Evolutionary conservation across 2,888 invertebrate genomes (phyloP).

Genomic region (Xanthostigma xanthostigma): DNA sequence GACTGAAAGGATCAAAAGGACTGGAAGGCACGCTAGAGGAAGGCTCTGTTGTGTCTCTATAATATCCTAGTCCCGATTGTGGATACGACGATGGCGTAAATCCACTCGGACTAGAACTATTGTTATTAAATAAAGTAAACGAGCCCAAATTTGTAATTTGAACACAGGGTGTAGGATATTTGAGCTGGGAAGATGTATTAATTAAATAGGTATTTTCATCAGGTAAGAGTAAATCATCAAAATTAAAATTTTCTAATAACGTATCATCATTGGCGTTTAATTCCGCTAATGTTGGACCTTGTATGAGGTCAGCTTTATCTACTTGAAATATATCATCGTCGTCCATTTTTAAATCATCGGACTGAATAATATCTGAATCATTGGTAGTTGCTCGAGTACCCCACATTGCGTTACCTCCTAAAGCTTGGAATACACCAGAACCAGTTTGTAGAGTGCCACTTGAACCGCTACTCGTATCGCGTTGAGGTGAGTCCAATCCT

Average conservation of each 20-base stretch:
- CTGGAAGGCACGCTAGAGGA: conserved; percentile 32
- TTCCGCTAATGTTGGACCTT: conserved; percentile 72
- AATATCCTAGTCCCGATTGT: conserved; percentile 19
- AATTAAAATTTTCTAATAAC: conserved; percentile 67
- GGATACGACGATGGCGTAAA: conserved; percentile 21
- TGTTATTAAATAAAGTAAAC: conserved; percentile 10
- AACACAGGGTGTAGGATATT: conserved; percentile 13
- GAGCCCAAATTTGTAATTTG: conserved; percentile 12
- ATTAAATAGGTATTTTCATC: conserved; percentile 47
- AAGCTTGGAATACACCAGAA: conserved; percentile 29
- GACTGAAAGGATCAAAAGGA: conserved; percentile 28
- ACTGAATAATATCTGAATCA: conserved; percentile 14
- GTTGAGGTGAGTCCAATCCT: conserved; percentile 37
- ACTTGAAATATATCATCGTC: conserved; percentile 83
- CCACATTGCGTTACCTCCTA: conserved; percentile 30
- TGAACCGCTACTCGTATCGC: conserved; percentile 25
- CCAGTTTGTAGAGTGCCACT: conserved; percentile 24
- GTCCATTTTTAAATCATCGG: conserved; percentile 61
- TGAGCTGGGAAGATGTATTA: conserved; percentile 11
- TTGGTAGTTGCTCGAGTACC: conserved; percentile 23
- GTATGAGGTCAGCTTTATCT: conserved; percentile 72
- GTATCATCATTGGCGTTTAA: conserved; percentile 75
- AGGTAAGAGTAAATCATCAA: conserved; percentile 67
- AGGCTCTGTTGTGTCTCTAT: conserved; percentile 20
- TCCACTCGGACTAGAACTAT: conserved; percentile 18